Evolutionary conservation across 1,140 invertebrate genomes (phyloP).

Genomic region (Temnothorax curvispinosus): DNA sequence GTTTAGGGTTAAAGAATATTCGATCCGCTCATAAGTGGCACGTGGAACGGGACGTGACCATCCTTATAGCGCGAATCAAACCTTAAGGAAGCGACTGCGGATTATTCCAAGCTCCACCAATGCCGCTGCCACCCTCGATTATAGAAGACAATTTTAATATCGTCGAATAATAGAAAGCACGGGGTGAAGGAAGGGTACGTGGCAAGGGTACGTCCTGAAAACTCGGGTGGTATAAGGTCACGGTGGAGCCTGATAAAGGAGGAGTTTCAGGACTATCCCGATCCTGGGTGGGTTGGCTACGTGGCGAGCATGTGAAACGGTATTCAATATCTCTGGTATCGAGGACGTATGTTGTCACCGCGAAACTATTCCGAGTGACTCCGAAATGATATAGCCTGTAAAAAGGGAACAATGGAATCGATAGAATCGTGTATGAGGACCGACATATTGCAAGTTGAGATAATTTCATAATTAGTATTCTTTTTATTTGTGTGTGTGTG

Average conservation of each 20-base stretch:
- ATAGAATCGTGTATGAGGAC: conserved; percentile 19
- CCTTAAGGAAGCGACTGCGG: conserved; percentile 36
- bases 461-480: not conserved
- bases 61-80: not conserved
- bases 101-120: conserved; percentile 67
- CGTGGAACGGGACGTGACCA: conserved; percentile 5
- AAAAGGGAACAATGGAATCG: conserved; percentile 65
- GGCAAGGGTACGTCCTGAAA: conserved; percentile 57
- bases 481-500: no score
- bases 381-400: conserved; percentile 77
- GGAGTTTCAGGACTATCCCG: conserved; percentile 46
- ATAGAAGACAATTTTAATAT: conserved; percentile 83
- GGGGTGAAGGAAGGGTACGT: conserved; percentile 28
- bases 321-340: conserved; percentile 82
- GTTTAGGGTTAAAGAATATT: not conserved
- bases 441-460: conserved; percentile 46
- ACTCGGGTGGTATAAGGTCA: conserved; percentile 75
- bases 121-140: conserved; percentile 59
- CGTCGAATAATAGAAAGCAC: conserved; percentile 77
- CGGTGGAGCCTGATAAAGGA: conserved; percentile 49
- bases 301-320: conserved; percentile 83
- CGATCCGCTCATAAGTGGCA: not conserved
- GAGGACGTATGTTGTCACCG: conserved; percentile 78
- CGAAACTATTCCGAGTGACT: conserved; percentile 80
- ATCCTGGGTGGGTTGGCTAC: conserved; percentile 76